Percentiles rank a stretch among this genome's conserved stretches.
Conservation (phyloP, 2,888 invertebrate genomes). For the Hypercompe scribonia region DNA sequence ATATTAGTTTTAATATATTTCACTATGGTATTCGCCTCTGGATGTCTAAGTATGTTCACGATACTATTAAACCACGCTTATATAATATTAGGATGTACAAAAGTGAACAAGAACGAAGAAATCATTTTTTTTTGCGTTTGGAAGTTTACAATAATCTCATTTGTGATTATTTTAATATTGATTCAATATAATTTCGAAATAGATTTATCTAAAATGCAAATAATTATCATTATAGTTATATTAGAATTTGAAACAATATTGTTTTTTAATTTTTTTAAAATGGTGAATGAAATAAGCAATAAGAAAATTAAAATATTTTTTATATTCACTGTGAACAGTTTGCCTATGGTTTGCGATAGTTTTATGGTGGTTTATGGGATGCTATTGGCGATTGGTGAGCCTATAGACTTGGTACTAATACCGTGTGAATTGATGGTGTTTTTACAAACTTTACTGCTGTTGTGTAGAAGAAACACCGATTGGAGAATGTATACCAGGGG, state of each 20-base stretch:
- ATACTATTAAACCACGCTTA: neutral
- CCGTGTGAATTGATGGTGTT: neutral
- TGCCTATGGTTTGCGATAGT: constrained; percentile 2
- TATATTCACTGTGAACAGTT: constrained; percentile 2
- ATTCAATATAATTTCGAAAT: neutral
- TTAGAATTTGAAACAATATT: constrained; percentile 1
- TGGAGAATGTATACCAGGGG: neutral
- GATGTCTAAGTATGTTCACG: neutral
- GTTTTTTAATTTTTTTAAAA: neutral
- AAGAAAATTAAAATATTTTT: neutral
- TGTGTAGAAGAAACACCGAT: constrained; percentile 1
- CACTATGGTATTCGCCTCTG: neutral
- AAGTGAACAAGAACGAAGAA: neutral
- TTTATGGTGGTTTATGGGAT: neutral
- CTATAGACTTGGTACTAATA: neutral
- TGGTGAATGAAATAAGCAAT: neutral
- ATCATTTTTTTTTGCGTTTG: neutral
- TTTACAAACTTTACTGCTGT: constrained; percentile 1
- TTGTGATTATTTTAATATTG: neutral
- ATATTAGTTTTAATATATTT: constrained; percentile 3
- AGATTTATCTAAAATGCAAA: neutral
- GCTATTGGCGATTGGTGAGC: neutral
- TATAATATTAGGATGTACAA: neutral
- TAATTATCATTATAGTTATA: neutral
- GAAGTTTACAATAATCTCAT: neutral